Conservation (phyloP, 92 coral and sea anemone genomes). For the Anthopleura xanthogrammica region DNA sequence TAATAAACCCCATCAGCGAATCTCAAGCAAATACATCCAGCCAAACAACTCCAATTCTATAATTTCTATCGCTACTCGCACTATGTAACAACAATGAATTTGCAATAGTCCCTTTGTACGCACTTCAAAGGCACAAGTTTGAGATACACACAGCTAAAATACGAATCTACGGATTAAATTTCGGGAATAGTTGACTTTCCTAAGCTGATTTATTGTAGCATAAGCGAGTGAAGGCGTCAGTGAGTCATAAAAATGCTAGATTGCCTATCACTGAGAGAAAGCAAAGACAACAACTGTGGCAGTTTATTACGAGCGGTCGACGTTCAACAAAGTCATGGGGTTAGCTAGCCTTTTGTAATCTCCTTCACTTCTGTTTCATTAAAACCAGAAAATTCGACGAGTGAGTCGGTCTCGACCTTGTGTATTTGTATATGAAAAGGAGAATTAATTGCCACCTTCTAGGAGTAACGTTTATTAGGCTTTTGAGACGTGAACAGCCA, state of each 20-base stretch:
- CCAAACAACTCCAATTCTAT: neutral
- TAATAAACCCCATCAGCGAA: constrained; percentile 1
- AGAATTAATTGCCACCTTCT: constrained; percentile 9
- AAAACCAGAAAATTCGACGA: constrained; percentile 1
- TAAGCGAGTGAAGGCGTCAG: constrained; percentile 6
- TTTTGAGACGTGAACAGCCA: neutral
- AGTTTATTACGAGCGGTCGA: neutral
- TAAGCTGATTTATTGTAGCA: neutral
- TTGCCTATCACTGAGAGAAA: neutral
- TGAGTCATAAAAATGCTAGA: neutral
- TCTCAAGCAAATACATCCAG: constrained; percentile 18
- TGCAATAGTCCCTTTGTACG: neutral
- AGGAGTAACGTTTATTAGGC: constrained; percentile 4
- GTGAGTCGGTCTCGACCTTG: constrained; percentile 7
- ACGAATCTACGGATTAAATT: neutral
- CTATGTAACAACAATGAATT: neutral
- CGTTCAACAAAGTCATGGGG: neutral
- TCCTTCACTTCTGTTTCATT: constrained; percentile 9
- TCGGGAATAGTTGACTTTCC: neutral
- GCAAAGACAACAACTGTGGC: neutral
- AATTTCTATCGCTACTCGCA: constrained; percentile 1
- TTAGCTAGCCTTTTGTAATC: constrained; percentile 11
- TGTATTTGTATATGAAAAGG: constrained; percentile 1
- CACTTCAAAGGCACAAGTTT: constrained; percentile 2
- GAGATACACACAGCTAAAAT: neutral